Evolutionary conservation across 2,888 invertebrate species (phyloP).

Genomic region (Pandemis cinnamomeana): DNA sequence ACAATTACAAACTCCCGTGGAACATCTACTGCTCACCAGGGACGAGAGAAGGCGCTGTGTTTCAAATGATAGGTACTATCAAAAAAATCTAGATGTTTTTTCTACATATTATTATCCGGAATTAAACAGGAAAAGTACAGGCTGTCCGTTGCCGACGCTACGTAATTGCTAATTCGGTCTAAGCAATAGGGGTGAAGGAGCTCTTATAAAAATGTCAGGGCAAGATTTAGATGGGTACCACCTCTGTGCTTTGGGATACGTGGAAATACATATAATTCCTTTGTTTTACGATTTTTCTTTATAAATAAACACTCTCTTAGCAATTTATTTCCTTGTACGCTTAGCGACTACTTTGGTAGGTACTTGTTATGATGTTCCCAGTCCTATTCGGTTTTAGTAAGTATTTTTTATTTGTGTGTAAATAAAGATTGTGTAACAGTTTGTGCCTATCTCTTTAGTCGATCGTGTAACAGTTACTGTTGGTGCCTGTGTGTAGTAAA

Average conservation of each 20-base stretch:
- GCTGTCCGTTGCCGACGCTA: constrained; percentile 55
- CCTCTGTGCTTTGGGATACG: constrained; percentile 65
- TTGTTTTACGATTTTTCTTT: constrained; percentile 35
- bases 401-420: too few species aligned
- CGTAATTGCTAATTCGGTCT: constrained; percentile 73
- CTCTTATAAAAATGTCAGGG: constrained; percentile 79
- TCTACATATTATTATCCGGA: background rate
- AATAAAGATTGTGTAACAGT: too few species aligned
- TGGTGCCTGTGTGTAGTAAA: too few species aligned
- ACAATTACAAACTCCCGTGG: too few species aligned
- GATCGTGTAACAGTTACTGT: too few species aligned
- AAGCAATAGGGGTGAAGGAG: constrained; percentile 75
- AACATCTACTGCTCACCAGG: too few species aligned
- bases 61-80: too few species aligned
- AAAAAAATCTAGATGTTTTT: too few species aligned
- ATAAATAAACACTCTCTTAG: constrained; percentile 28
- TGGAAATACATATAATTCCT: constrained; percentile 46
- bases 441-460: too few species aligned
- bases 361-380: background rate
- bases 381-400: too few species aligned
- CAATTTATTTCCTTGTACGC: background rate
- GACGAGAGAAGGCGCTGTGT: too few species aligned
- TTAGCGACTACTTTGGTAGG: background rate
- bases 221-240: constrained; percentile 66
- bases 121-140: background rate